Conservation (phyloP, 2,888 invertebrate species). For the Onchidella celtica region DNA sequence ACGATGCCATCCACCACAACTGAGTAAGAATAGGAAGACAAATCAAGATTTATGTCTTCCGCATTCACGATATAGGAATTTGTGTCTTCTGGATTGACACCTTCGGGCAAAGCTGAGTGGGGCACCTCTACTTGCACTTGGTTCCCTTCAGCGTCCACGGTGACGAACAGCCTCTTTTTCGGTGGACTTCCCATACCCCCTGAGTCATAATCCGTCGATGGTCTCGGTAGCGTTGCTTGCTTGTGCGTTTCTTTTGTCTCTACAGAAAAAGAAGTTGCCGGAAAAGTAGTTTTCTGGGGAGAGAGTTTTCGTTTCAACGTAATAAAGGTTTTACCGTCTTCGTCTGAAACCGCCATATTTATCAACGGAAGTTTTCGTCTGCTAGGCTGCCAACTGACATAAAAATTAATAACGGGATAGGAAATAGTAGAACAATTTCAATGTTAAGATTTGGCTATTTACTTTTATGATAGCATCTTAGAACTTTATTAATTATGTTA, state of each 20-base stretch:
- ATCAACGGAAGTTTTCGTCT: conserved; percentile 30
- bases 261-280: conserved; percentile 18
- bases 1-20: conserved; percentile 50
- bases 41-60: conserved; percentile 50
- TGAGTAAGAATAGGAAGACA: conserved; percentile 49
- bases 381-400: no score
- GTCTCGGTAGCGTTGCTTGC: conserved; percentile 19
- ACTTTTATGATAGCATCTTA: no score
- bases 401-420: no score
- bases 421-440: no score
- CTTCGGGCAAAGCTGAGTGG: conserved; percentile 41
- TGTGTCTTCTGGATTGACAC: conserved; percentile 44
- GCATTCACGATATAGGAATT: conserved; percentile 50
- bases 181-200: conserved; percentile 37
- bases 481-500: no score
- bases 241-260: conserved; percentile 41
- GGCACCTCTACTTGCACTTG: conserved; percentile 49
- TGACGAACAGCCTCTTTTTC: conserved; percentile 40
- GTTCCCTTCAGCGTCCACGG: conserved; percentile 48
- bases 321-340: conserved; percentile 45
- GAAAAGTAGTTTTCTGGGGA: conserved; percentile 40
- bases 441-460: no score
- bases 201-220: conserved; percentile 36
- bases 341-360: conserved; percentile 38
- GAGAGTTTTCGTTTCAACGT: conserved; percentile 48